Evolutionary conservation across 2,888 invertebrate genomes (phyloP).

Genomic region (Cylloceria caligata): DNA sequence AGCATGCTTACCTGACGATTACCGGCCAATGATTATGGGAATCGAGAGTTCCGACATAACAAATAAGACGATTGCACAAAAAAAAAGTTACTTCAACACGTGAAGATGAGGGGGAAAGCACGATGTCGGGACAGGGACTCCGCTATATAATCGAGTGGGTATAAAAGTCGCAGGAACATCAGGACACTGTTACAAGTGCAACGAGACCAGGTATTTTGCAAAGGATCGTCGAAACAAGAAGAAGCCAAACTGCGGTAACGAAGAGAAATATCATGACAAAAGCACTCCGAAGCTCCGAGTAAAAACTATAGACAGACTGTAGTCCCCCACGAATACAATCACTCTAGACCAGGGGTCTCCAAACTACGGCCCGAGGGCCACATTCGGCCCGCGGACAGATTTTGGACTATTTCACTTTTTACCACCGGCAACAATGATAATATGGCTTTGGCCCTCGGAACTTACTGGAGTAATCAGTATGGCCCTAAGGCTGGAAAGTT

Average conservation of each 20-base stretch:
- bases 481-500: too few relatives aligned
- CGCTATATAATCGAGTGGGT: constrained; percentile 27
- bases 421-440: too few relatives aligned
- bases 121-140: constrained; percentile 2
- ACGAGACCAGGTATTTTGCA: constrained; percentile 34
- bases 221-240: constrained; percentile 20
- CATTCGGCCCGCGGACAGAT: too few relatives aligned
- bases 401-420: too few relatives aligned
- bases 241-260: neutral
- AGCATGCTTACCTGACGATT: too few relatives aligned
- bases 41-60: constrained; percentile 72
- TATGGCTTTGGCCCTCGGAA: too few relatives aligned
- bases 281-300: neutral
- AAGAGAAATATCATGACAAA: constrained; percentile 4
- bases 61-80: constrained; percentile 74
- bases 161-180: constrained; percentile 9
- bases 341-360: too few relatives aligned
- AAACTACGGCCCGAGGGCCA: too few relatives aligned
- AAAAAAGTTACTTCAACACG: constrained; percentile 72
- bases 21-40: constrained; percentile 75
- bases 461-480: too few relatives aligned
- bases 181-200: constrained; percentile 38
- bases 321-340: constrained; percentile 65
- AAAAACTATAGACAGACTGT: constrained; percentile 19
- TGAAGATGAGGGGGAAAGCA: constrained; percentile 14